Base-by-base conservation (phyloP, 1,140 invertebrate species). In the Laodelphax striatellus region DNA sequence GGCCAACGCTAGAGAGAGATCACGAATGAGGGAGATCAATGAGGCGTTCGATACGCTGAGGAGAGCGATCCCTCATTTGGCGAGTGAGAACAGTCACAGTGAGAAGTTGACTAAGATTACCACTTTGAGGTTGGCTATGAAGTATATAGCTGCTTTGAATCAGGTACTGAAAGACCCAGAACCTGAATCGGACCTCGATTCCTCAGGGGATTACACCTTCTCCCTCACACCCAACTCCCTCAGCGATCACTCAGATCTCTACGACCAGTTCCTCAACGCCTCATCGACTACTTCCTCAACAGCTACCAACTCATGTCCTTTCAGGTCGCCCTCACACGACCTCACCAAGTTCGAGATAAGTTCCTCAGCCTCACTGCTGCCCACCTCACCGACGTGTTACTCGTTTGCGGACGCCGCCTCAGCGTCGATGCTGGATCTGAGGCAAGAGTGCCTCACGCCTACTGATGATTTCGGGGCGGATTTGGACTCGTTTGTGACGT, bases 21-120 rank as follows among this genome's bases (percentile, higher is more conserved):
- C 80, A 57, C 76, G 91, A 53, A 94, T 94, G 90, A 77, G 84
- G 55, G 90, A 94, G 70, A 93, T 94, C 62, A 94, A 94, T 73
- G 77, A 81, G 53, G 91, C 90, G 0, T 94, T 93, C 73, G 89
- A 92, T 71, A 78, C 81, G 1, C 76, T 94, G 1, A 78, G 88
- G 19, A 77, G 79, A 42, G 86, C 82, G 8, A 86, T 94, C 1
- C 91, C 91, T 10, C 44, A 52, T 22, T 22, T 21, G 11, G 46
- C 57, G 8, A 24, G 52, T 34, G 44, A 50, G 24, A 50, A 59
- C 28, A 59, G 28, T 31, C 52, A 53, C 6, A 55, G 34, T 46
- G 84, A 89, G 69, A 92, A 92, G 74, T 72, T 91, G 55, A 93
- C 90, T 31, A 94, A 93, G 77, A 92, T 93, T 64, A 90, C 89